Evolutionary conservation across 2,888 invertebrate genomes (phyloP), one percentile per base, ranked within the genome.

Genomic region (Mythimna impura): DNA sequence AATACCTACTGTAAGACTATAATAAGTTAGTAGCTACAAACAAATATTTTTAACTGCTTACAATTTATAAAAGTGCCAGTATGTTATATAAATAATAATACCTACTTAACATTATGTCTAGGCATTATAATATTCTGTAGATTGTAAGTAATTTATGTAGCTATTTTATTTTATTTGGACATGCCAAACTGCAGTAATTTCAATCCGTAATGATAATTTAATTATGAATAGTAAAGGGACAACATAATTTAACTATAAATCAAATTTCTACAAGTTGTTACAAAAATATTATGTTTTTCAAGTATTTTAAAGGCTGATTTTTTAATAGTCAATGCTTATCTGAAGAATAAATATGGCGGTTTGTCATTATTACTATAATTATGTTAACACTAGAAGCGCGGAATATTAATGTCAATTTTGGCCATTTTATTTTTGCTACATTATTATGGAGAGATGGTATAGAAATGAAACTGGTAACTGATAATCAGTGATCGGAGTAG

Each of bases 1-100:
- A 55, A 61, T 78, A 22, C 7, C 3, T 30, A 34, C 0, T 60
- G 1, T 47, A 54, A 10, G 40, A 52, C 0, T 52, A 52, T 9
- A 2, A 52, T n/a, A 52, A 52, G 50, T n/a, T 52, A n/a, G n/a
- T 40, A 52, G n/a, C 10, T 52, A 52, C 2, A 47, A 47, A 30
- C 17, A 63, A 52, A 58, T 72, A 30, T 30, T 30, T 2, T 79
- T 64, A 75, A 75, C 61, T 60, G 80, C 76, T 80, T 76, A 58
- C 12, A 22, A 76, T 73, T 63, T 79, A 73, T 73, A 43, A 58
- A 76, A 60, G 80, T 76, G 76, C 76, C 76, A 76, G 74, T 74
- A 80, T 57, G 54, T 78, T 25, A 40, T 54, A 50, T 73, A 78
- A 71, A n/a, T 78, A 79, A 63, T 73, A 62, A 57, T 63, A 47